Evolutionary conservation across 2,888 invertebrate genomes (phyloP), one percentile per base, ranked within the genome.

Genomic region (Axea sp.): DNA sequence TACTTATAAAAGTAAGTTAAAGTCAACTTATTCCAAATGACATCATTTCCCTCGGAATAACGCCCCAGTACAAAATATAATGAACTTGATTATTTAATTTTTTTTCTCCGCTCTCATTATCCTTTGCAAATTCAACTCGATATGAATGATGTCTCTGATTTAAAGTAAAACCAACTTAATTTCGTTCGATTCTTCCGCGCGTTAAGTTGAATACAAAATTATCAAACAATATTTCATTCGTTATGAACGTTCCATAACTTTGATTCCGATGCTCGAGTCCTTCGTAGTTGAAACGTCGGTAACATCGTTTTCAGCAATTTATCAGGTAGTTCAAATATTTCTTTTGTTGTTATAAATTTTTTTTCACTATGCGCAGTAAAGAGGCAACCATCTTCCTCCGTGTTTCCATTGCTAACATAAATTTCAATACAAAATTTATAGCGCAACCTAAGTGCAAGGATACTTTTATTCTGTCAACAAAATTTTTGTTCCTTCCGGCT

Each of bases 41-140:
- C 55, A 11, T 24, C 45, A 24, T 55, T 65, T 22, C 17, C 17
- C 31, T 7, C 24, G 9, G 24, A 55, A 39, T 55, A 47, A 53
- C 45, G 64, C 33, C 39, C 43, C 19, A 8, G 11, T 15, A 43
- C 28, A 28, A 26, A 51, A 51, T 26, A 45, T 45, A 53, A 65
- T 45, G 53, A 64, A 64, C 43, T 64, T 64, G 64, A 65, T 53
- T 53, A 65, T 65, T 65, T 26, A 65, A 45, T 65, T 51, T 49
- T 51, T 53, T 17, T 17, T 9, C 26, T 14, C 31, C 49, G 9
- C 30, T 8, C 41, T 31, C 11, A 26, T 43, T 53, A 53, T 64
- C 33, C 19, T 43, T 41, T n/a, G 33, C 33, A 11, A 41, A 33
- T 43, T 35, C 9, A 12, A 14, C 24, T 64, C 28, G 28, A 64